Evolutionary conservation across 2,888 invertebrate species (phyloP).

Genomic region (Belgica antarctica): DNA sequence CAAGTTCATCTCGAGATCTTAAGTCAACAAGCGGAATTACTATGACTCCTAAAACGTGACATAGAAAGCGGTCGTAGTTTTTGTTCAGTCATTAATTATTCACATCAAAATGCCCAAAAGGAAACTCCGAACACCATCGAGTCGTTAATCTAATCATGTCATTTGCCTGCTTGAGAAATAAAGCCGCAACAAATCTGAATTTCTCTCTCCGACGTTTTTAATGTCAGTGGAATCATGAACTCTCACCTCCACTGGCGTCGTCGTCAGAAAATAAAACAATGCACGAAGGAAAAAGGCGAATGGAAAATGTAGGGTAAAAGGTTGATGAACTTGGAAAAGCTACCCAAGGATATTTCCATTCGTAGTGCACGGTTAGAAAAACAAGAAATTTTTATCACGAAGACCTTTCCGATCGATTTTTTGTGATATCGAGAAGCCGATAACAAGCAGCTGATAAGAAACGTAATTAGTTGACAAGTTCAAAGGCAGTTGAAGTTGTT

Average conservation of each 20-base stretch:
- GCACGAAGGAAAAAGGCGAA: neutral
- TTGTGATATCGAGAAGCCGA: too few relatives aligned
- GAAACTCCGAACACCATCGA: too few relatives aligned
- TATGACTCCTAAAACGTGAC: too few relatives aligned
- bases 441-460: neutral
- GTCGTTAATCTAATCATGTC: slow-evolving; percentile 1
- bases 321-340: slow-evolving; percentile 2
- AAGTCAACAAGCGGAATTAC: too few relatives aligned
- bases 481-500: neutral
- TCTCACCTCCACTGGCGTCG: too few relatives aligned
- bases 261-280: too few relatives aligned
- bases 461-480: slow-evolving; percentile 6
- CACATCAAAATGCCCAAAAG: too few relatives aligned
- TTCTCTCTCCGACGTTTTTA: neutral
- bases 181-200: neutral
- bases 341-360: slow-evolving; percentile 11
- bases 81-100: too few relatives aligned
- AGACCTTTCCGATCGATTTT: neutral
- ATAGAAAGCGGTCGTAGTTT: too few relatives aligned
- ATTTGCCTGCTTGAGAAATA: too few relatives aligned
- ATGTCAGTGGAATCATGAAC: slow-evolving; percentile 9
- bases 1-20: slow-evolving; percentile 9
- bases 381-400: neutral
- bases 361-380: slow-evolving; percentile 5
- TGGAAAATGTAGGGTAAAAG: slow-evolving; percentile 17